Evolutionary conservation across 2,888 invertebrate genomes (phyloP).

Genomic region (Spisula subtruncata): DNA sequence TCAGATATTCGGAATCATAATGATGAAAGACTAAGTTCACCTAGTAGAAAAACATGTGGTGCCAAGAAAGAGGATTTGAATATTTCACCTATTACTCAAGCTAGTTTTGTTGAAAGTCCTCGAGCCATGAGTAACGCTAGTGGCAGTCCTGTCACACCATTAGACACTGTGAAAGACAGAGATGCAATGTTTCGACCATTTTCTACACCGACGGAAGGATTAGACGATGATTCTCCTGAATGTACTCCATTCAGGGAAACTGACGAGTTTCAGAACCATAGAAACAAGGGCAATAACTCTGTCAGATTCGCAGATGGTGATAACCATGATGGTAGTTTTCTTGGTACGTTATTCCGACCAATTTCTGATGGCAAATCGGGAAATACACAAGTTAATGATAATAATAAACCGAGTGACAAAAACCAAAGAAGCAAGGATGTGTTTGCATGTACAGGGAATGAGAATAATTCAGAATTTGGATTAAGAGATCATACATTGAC

Average conservation of each 20-base stretch:
- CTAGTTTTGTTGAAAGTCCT: constrained; percentile 71
- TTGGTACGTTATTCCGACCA: constrained; percentile 35
- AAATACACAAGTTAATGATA: background rate
- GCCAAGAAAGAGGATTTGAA: constrained; percentile 65
- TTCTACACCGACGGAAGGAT: constrained; percentile 73
- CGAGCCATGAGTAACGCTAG: constrained; percentile 67
- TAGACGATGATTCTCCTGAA: constrained; percentile 38
- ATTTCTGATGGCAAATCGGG: background rate
- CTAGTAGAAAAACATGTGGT: background rate
- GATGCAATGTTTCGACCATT: constrained; percentile 69
- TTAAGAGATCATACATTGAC: constrained; percentile 6
- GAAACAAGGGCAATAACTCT: background rate
- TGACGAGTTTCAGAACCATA: constrained; percentile 56
- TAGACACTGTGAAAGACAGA: constrained; percentile 54
- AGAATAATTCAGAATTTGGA: background rate
- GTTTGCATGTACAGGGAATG: background rate
- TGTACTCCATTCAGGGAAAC: constrained; percentile 67
- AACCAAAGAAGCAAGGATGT: background rate
- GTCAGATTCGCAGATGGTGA: constrained; percentile 17
- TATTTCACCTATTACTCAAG: constrained; percentile 76
- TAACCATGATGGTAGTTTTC: constrained; percentile 45
- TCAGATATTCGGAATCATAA: background rate
- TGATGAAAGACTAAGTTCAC: background rate
- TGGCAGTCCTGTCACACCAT: constrained; percentile 66
- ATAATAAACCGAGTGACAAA: background rate